These are phyloP conservation scores for Mus caroli DNA, from an alignment of 2,797 vertebrate genomes.

Conservation along the genomic window DNA sequence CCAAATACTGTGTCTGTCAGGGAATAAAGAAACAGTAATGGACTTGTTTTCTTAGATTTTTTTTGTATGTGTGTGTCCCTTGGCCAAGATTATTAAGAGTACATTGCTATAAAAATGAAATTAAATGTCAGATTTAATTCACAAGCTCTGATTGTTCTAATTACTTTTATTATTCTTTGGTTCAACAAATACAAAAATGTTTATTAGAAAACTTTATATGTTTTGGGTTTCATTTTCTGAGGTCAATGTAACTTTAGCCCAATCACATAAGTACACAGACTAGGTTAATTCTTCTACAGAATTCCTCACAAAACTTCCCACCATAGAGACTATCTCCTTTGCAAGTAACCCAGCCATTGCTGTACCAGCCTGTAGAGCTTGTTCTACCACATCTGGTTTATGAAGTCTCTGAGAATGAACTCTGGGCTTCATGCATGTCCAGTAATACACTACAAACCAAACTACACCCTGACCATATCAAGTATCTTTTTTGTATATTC, in stretches of 20 bases:
- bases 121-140: neutral
- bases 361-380: neutral
- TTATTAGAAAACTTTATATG: neutral
- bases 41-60: neutral
- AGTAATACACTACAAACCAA: neutral
- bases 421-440: too few relatives aligned
- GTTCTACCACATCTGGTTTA: neutral
- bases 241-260: neutral
- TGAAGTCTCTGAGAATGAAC: neutral
- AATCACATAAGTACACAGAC: neutral
- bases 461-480: neutral
- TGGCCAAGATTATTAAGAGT: neutral
- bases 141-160: neutral
- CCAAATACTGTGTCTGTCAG: neutral
- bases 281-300: too few relatives aligned
- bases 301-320: neutral
- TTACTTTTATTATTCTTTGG: constrained; percentile 48
- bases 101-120: constrained; percentile 19
- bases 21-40: neutral
- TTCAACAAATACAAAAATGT: constrained; percentile 1
- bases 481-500: neutral
- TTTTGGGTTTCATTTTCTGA: neutral
- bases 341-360: neutral
- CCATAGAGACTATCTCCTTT: neutral
- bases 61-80: neutral